A percentile compares a stretch with the other conserved stretches of the same genome.
Conservation (phyloP, 2,797 vertebrate genomes). For the Podarcis lilfordi region DNA sequence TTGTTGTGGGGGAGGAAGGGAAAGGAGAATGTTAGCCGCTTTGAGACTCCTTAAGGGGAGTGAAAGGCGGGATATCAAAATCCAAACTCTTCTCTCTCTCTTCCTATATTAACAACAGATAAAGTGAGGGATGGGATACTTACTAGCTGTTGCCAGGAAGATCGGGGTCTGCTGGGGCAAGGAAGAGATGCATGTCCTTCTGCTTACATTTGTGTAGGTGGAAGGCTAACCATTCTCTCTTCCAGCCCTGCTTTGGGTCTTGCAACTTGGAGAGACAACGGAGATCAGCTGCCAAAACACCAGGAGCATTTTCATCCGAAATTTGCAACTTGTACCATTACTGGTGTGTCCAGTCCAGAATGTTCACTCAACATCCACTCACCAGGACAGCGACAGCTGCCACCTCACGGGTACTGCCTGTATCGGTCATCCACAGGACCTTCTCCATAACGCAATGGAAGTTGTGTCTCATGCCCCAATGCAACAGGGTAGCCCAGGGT, state of each 20-base stretch:
- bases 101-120: neutral
- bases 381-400: neutral
- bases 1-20: too few species aligned
- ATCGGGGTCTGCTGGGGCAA: neutral
- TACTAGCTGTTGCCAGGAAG: neutral
- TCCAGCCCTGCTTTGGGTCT: neutral
- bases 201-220: neutral
- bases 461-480: neutral
- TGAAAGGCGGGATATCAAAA: too few species aligned
- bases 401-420: too few species aligned
- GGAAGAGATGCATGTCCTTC: neutral
- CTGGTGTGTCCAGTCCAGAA: accelerated
- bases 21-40: too few species aligned
- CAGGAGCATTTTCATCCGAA: neutral
- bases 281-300: neutral
- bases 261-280: neutral
- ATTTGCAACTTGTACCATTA: too few species aligned
- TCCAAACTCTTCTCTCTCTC: too few species aligned
- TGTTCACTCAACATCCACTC: accelerated
- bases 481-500: neutral
- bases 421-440: too few species aligned
- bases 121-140: neutral
- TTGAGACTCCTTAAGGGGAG: too few species aligned
- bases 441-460: neutral
- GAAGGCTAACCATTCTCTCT: neutral